A percentile compares a stretch with the other conserved stretches of the same genome.
phyloP scores from a whole-genome alignment of 2,888 invertebrate species.

The Phasia obesa region DNA sequence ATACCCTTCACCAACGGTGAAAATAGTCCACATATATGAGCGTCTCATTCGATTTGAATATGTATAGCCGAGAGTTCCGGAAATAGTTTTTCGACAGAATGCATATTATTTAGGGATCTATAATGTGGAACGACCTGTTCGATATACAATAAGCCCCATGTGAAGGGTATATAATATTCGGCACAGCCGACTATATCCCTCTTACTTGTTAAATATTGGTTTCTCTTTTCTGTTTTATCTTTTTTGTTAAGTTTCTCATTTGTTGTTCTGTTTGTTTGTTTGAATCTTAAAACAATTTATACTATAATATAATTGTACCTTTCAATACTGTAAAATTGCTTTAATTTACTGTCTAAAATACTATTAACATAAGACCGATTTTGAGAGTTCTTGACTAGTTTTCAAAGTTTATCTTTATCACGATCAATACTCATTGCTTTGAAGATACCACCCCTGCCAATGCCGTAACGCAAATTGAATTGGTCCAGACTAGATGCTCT shows the following conservation, averaged over 20 bases:
- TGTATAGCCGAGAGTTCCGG: no score
- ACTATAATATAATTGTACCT: constrained; percentile 70
- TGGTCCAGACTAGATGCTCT: constrained; percentile 82
- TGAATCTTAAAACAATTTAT: constrained; percentile 44
- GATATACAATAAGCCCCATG: no score
- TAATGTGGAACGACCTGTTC: no score
- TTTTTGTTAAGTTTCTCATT: not conserved
- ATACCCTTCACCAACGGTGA: no score
- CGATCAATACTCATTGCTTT: constrained; percentile 82
- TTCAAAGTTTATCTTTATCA: constrained; percentile 82
- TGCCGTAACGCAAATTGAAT: constrained; percentile 80
- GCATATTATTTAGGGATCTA: no score
- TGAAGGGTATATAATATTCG: no score
- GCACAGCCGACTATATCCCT: no score
- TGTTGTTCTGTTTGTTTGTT: constrained; percentile 5
- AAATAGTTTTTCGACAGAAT: no score
- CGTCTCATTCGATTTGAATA: no score
- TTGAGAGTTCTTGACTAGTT: constrained; percentile 70
- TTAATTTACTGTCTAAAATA: constrained; percentile 69
- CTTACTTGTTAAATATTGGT: no score
- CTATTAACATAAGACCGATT: constrained; percentile 66
- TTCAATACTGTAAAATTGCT: constrained; percentile 73
- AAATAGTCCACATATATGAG: no score
- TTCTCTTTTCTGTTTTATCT: not conserved
- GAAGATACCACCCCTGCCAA: constrained; percentile 78